Conservation (phyloP, 2,113 vertebrate species). For the Brachirus orientalis region DNA sequence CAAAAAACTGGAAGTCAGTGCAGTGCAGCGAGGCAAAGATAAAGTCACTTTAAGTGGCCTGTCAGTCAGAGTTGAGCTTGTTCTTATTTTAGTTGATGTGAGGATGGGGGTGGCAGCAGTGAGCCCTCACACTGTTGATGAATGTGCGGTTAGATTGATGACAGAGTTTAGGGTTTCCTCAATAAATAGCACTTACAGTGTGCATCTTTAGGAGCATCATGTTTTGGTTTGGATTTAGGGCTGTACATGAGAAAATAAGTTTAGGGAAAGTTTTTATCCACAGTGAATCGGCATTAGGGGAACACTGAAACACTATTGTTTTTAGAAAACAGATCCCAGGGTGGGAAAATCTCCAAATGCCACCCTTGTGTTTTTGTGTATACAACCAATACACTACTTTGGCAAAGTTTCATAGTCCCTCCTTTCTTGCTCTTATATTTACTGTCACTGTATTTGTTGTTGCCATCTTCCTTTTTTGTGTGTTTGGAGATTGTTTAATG, state of each 20-base stretch:
- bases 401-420: too few relatives aligned
- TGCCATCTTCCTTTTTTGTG: too few relatives aligned
- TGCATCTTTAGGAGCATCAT: slow-evolving; percentile 23
- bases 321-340: not conserved
- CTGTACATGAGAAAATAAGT: too few relatives aligned
- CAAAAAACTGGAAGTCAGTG: too few relatives aligned
- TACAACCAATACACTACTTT: too few relatives aligned
- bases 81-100: slow-evolving; percentile 65
- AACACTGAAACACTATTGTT: not conserved
- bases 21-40: not conserved
- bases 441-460: too few relatives aligned
- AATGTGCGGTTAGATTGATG: slow-evolving; percentile 50
- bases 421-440: too few relatives aligned
- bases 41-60: slow-evolving; percentile 56
- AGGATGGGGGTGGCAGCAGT: not conserved
- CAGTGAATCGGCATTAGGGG: too few relatives aligned
- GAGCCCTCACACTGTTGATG: slow-evolving; percentile 38
- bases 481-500: too few relatives aligned
- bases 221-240: slow-evolving; percentile 11
- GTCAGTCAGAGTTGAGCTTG: slow-evolving; percentile 35
- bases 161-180: slow-evolving; percentile 63
- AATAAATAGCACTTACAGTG: slow-evolving; percentile 44
- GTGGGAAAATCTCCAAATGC: too few relatives aligned
- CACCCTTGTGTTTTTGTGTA: too few relatives aligned
- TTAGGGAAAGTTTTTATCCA: too few relatives aligned